Evolutionary conservation across 1,140 invertebrate genomes (phyloP).

Genomic region (Pseudomyrmex pallidus): DNA sequence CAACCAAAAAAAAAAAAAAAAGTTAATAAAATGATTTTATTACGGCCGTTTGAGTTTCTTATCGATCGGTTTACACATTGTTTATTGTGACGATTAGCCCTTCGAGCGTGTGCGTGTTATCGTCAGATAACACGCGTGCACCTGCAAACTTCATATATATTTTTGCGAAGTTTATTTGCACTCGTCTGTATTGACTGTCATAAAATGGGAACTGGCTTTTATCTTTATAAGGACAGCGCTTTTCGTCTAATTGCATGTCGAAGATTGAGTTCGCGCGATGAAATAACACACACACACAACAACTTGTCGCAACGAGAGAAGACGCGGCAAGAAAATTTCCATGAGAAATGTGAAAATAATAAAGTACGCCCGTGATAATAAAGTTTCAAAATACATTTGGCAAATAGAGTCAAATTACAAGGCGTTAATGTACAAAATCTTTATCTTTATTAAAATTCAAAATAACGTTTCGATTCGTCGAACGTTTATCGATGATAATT

Average conservation of each 20-base stretch:
- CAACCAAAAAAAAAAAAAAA: no score
- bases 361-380: no score
- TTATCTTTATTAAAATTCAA: no score
- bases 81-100: not conserved
- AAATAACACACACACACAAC: not conserved
- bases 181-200: constrained; percentile 4
- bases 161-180: constrained; percentile 13
- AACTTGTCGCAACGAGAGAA: not conserved
- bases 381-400: no score
- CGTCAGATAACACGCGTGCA: constrained; percentile 14
- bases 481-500: no score
- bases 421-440: no score
- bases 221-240: not conserved
- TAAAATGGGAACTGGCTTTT: constrained; percentile 42
- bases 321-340: not conserved
- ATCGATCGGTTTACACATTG: constrained; percentile 14
- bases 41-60: not conserved
- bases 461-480: no score
- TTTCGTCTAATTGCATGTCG: not conserved
- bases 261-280: not conserved
- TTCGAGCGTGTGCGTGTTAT: constrained; percentile 41
- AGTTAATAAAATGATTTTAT: constrained; percentile 45
- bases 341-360: not conserved
- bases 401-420: no score
- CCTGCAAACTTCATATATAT: not conserved